Evolutionary conservation across 2,888 invertebrate genomes (phyloP).

Genomic region (Hipparchia sbordonii): DNA sequence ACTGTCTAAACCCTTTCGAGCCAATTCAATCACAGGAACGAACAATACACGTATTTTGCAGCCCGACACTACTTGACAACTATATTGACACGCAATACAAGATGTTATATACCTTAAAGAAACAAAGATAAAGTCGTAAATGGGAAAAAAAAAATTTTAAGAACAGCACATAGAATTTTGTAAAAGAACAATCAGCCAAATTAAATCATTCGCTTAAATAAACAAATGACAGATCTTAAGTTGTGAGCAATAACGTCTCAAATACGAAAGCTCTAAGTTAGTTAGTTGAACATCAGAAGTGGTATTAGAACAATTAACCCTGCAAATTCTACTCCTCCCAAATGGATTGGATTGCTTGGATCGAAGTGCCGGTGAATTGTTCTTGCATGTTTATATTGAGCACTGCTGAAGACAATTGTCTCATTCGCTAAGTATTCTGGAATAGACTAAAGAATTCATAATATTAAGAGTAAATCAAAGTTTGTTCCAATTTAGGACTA

Average conservation of each 20-base stretch:
- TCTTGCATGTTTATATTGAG: constrained; percentile 47
- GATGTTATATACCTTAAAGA: background rate
- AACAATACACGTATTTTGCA: constrained; percentile 73
- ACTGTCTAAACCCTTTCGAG: constrained; percentile 59
- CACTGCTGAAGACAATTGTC: constrained; percentile 20
- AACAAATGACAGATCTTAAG: constrained; percentile 5
- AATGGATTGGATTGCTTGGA: constrained; percentile 78
- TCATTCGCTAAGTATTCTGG: constrained; percentile 15
- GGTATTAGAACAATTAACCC: constrained; percentile 69
- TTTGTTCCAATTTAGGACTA: too few relatives aligned
- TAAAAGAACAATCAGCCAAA: constrained; percentile 68
- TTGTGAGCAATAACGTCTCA: constrained; percentile 34
- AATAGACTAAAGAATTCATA: background rate
- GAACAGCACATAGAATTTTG: constrained; percentile 42
- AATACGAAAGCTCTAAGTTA: constrained; percentile 33
- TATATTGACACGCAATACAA: constrained; percentile 37
- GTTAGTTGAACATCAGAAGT: constrained; percentile 40
- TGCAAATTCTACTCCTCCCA: constrained; percentile 68
- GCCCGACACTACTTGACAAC: constrained; percentile 52
- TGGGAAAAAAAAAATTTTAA: constrained; percentile 23
- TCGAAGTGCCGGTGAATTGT: constrained; percentile 60
- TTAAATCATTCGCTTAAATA: constrained; percentile 56
- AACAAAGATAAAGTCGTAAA: constrained; percentile 38
- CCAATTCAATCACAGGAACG: constrained; percentile 71
- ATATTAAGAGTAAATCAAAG: too few relatives aligned